A percentile compares a stretch with the other conserved stretches of the same genome.
Evolutionary conservation across 2,797 vertebrate species (phyloP).

Genomic region (Acanthopagrus latus): DNA sequence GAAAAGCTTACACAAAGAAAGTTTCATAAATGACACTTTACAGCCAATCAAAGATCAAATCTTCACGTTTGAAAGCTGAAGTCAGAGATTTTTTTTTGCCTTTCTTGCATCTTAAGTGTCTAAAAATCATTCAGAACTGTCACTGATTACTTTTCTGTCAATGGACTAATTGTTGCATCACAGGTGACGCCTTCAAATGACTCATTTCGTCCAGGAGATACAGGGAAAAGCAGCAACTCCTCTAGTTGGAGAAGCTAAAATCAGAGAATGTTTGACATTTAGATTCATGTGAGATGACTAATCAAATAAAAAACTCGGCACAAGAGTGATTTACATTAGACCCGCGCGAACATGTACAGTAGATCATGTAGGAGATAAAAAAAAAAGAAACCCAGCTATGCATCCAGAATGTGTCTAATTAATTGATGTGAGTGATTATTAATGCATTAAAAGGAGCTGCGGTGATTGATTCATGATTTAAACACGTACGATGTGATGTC

Average conservation of each 20-base stretch:
- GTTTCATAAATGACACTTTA: no score
- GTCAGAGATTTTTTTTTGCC: no score
- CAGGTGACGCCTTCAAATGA: no score
- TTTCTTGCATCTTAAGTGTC: no score
- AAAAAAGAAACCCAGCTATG: neutral
- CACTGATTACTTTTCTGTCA: no score
- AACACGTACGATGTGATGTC: constrained; percentile 9
- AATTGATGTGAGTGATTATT: constrained; percentile 15
- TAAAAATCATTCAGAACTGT: no score
- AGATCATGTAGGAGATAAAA: neutral
- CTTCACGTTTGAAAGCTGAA: no score
- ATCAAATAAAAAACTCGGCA: neutral
- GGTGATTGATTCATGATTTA: constrained; percentile 35
- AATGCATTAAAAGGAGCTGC: constrained; percentile 26
- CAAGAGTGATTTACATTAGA: neutral
- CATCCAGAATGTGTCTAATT: constrained; percentile 9
- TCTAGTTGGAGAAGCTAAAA: neutral
- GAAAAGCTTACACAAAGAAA: no score
- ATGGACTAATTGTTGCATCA: no score
- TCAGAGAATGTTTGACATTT: neutral
- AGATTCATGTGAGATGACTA: neutral
- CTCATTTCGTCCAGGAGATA: no score
- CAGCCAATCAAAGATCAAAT: no score
- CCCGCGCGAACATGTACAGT: neutral
- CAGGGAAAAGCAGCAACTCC: neutral